Evolutionary conservation across 2,797 vertebrate genomes (phyloP).

Genomic region (Propithecus perrieri): DNA sequence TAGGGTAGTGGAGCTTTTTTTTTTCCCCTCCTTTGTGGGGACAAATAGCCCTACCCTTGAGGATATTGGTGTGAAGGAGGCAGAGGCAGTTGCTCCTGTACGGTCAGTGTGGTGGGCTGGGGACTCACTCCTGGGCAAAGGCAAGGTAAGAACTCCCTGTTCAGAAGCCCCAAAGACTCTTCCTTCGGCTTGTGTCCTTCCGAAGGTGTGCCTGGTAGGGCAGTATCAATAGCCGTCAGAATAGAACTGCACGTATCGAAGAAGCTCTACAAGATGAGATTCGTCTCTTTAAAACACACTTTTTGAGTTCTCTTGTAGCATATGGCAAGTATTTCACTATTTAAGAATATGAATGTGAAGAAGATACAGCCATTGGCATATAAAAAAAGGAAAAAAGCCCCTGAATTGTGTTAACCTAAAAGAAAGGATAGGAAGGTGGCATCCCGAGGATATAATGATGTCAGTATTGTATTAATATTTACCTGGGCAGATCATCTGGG

Average conservation of each 20-base stretch:
- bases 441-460: background rate
- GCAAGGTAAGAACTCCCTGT: background rate
- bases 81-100: background rate
- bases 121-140: background rate
- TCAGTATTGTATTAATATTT: background rate
- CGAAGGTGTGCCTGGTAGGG: rapidly evolving
- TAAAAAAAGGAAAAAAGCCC: background rate
- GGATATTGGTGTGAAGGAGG: background rate
- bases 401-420: background rate
- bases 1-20: background rate
- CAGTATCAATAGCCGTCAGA: background rate
- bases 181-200: background rate
- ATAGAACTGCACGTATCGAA: background rate
- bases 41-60: background rate
- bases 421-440: background rate
- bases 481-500: background rate
- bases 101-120: background rate
- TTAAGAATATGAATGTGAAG: background rate
- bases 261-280: background rate
- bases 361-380: background rate
- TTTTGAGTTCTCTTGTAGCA: background rate
- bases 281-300: background rate
- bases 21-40: background rate
- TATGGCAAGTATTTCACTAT: background rate
- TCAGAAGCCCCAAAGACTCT: background rate